Base-by-base conservation (phyloP, 2,888 invertebrate genomes). In the Tenthredo amoena region DNA sequence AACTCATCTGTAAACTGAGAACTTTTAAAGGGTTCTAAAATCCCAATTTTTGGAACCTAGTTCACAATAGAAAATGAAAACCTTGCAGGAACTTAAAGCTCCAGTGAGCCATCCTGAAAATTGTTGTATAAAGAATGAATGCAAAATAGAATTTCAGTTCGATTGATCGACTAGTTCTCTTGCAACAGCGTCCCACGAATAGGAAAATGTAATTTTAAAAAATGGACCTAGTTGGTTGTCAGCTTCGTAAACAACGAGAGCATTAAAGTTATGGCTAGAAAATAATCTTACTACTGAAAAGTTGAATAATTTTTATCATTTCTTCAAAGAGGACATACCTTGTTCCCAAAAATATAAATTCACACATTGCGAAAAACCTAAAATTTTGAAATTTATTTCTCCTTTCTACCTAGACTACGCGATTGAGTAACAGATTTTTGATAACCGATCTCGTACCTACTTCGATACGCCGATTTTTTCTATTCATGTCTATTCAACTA, bases 201-300 rank as follows among this genome's bases (percentile, higher is more conserved):
- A n/a, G 71, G 15, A 9, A 37, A 71, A 71, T 71, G 26, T 15
- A 71, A 37, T 71, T 71, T 71, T 10, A n/a, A 71, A 71, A 71
- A 71, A 71, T 71, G 2, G 71, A 31, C 5, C 18, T 37, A 71
- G 71, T 71, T 34, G n/a, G n/a, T 12, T 18, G 34, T 34, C 18
- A 71, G 34, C 71, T 34, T 71, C n/a, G 37, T 37, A 37, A 71
- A 71, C 34, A 71, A 34, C 6, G 18, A 34, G 18, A 71, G 10
- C n/a, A 3, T 18, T 2, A 7, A 50, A 62, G 21, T 26, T n/a
- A 26, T 62, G 21, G n/a, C 62, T 10, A 6, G 7, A 26, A 65
- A 31, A 65, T 65, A 1, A 21, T 34, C 6, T 37, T 15, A n/a
- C 31, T 71, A 71, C 1, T 12, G 71, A 34, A 71, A 71, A 71